Evolutionary conservation across 1,140 invertebrate genomes (phyloP).

Genomic region (Phthorimaea operculella): DNA sequence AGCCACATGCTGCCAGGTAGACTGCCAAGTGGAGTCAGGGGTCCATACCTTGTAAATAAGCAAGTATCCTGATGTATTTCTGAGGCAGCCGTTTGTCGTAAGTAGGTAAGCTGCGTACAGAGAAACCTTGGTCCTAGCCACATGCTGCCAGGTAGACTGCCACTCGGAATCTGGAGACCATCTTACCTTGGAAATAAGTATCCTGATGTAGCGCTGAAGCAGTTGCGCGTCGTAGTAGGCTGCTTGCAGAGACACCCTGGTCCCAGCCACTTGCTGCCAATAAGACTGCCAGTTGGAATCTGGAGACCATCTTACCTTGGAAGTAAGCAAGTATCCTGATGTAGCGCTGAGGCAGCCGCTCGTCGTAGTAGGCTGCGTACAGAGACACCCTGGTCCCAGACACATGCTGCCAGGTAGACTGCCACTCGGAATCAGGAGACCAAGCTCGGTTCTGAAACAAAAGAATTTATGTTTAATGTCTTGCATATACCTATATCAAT

Average conservation of each 20-base stretch:
- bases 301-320: conserved; percentile 61
- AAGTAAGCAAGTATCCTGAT: conserved; percentile 57
- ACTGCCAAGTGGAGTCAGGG: conserved; percentile 10
- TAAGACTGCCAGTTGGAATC: too few species aligned
- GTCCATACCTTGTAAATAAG: conserved; percentile 58
- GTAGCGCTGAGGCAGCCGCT: conserved; percentile 45
- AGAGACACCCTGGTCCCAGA: conserved; percentile 45
- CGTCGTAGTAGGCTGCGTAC: conserved; percentile 62
- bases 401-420: conserved; percentile 49
- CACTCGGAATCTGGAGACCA: too few species aligned
- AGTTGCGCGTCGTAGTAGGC: conserved; percentile 60
- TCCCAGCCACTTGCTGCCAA: conserved; percentile 53
- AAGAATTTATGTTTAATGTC: background rate
- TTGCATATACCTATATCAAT: background rate
- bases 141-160: conserved; percentile 49
- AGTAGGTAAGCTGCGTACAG: conserved; percentile 58
- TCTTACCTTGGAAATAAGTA: conserved; percentile 58
- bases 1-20: conserved; percentile 51
- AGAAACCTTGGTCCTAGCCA: conserved; percentile 45
- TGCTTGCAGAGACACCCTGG: conserved; percentile 49
- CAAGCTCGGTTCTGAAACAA: conserved; percentile 50
- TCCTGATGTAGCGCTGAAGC: conserved; percentile 47
- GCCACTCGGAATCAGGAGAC: conserved; percentile 14
- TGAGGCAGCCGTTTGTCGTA: conserved; percentile 55
- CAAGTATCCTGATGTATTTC: conserved; percentile 54